Percentiles rank a stretch among this genome's conserved stretches.
These are phyloP conservation scores for Myrmecobius fasciatus DNA, from an alignment of 2,113 vertebrate species.

Conservation along the genomic window DNA sequence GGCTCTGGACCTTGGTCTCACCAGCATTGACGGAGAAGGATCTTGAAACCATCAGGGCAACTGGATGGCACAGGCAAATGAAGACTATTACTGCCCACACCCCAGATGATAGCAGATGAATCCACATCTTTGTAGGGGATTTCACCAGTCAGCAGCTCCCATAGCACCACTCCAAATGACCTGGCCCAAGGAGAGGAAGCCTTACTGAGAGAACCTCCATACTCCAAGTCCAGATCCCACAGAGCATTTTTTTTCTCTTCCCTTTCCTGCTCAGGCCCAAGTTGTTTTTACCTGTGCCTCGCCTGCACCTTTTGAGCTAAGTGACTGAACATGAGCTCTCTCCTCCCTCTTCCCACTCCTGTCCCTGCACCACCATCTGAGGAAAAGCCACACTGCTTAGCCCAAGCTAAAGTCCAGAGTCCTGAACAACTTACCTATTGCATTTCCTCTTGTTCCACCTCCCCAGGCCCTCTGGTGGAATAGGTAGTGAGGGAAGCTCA, in stretches of 20 bases:
- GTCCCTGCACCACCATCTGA: background rate
- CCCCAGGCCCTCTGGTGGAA: background rate
- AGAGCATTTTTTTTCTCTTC: constrained; percentile 13
- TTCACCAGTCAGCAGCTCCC: constrained; percentile 97
- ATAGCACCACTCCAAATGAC: constrained; percentile 98
- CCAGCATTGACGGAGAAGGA: constrained; percentile 97
- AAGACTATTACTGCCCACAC: constrained; percentile 98
- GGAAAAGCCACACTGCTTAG: no score
- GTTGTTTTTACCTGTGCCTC: background rate
- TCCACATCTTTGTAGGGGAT: constrained; percentile 99
- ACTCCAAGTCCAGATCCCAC: background rate
- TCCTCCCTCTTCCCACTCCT: no score
- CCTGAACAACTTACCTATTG: background rate
- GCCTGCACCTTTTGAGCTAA: background rate
- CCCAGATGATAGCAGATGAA: constrained; percentile 98
- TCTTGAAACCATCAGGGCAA: constrained; percentile 98
- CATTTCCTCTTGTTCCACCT: background rate
- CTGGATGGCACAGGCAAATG: constrained; percentile 96
- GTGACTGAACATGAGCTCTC: background rate
- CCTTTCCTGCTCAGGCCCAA: background rate
- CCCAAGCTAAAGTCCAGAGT: no score
- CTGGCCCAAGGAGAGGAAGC: constrained; percentile 79
- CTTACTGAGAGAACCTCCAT: background rate
- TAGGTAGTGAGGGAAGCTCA: background rate
- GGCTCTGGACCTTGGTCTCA: constrained; percentile 79